These are phyloP conservation scores for Mylabris phalerata DNA, from an alignment of 1,140 invertebrate genomes.

Conservation along the genomic window DNA sequence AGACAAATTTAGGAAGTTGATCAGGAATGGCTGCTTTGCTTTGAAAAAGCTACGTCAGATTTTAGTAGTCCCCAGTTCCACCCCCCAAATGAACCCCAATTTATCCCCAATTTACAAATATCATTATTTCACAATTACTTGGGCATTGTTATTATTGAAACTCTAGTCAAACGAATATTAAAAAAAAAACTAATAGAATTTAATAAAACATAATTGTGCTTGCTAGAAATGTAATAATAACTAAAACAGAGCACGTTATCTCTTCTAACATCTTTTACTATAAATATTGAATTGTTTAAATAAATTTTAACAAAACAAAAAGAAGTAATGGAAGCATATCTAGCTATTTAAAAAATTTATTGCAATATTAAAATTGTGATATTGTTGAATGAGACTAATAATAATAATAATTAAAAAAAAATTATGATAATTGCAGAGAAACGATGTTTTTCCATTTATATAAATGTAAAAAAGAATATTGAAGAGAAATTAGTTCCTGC, in stretches of 20 bases:
- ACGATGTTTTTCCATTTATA: too few relatives aligned
- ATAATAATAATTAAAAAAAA: neutral
- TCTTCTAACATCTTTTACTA: slow-evolving; percentile 7
- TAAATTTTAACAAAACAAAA: too few relatives aligned
- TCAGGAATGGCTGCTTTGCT: neutral
- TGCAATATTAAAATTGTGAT: slow-evolving; percentile 45
- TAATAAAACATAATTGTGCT: slow-evolving; percentile 5
- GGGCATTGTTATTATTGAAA: slow-evolving; percentile 21
- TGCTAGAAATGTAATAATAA: slow-evolving; percentile 7
- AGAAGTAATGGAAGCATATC: slow-evolving; percentile 36
- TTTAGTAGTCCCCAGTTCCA: slow-evolving; percentile 1
- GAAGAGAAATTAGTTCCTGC: slow-evolving; percentile 41
- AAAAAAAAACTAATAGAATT: neutral
- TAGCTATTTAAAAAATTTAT: slow-evolving; percentile 38
- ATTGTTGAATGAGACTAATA: slow-evolving; percentile 43
- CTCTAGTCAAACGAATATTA: slow-evolving; percentile 16
- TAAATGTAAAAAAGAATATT: slow-evolving; percentile 16
- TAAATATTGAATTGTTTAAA: neutral
- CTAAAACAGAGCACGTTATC: slow-evolving; percentile 5
- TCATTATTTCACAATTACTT: neutral
- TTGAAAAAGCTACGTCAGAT: neutral
- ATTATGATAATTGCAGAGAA: too few relatives aligned
- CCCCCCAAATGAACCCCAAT: too few relatives aligned
- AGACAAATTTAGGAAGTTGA: neutral
- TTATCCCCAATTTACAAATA: too few relatives aligned